A percentile compares a stretch with the other conserved stretches of the same genome.
Evolutionary conservation across 2,797 vertebrate genomes (phyloP).

Genomic region (Apodemus agrarius): DNA sequence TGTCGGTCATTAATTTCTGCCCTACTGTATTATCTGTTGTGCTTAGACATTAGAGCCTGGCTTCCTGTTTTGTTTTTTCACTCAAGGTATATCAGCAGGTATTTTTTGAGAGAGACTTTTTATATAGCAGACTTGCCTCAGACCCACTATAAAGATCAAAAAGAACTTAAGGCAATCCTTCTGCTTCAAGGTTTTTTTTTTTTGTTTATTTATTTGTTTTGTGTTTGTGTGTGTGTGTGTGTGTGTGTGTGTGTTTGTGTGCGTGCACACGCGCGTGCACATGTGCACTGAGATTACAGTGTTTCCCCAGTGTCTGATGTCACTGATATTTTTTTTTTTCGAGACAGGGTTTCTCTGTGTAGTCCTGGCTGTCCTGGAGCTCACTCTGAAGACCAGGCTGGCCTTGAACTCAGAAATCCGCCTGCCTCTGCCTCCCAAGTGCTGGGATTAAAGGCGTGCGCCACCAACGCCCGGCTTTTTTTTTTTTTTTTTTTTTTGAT

Average conservation of each 20-base stretch:
- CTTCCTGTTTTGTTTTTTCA: neutral
- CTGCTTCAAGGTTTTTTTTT: neutral
- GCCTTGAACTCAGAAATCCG: no score
- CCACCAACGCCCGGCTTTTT: no score
- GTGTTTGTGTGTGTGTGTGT: neutral
- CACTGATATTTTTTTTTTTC: no score
- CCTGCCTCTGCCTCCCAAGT: no score
- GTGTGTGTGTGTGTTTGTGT: neutral
- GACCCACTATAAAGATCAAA: neutral
- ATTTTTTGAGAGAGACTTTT: neutral
- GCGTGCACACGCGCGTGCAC: neutral
- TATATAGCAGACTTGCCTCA: neutral
- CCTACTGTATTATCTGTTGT: neutral
- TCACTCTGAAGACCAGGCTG: no score
- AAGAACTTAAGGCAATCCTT: neutral
- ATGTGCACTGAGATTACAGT: neutral
- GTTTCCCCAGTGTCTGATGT: neutral
- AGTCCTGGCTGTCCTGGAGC: no score
- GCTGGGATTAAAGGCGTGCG: no score
- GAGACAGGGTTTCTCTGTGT: no score
- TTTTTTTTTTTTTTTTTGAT: no score
- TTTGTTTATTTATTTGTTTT: neutral
- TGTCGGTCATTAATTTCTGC: neutral
- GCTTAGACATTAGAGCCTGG: neutral
- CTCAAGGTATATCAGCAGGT: neutral